Conservation (phyloP, 2,797 vertebrate genomes). For the Argentina silus region DNA sequence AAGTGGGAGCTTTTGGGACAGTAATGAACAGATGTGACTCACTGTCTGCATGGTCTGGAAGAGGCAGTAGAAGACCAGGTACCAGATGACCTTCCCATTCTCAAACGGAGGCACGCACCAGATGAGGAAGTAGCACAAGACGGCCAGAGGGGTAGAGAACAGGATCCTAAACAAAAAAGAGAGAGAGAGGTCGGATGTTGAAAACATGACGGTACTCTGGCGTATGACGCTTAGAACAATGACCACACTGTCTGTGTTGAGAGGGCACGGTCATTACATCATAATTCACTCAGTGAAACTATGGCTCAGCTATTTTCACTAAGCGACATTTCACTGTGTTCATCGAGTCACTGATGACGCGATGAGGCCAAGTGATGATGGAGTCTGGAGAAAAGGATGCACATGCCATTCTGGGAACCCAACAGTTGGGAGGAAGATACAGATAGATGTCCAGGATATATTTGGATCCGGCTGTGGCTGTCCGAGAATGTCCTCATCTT, state of each 20-base stretch:
- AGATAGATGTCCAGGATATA: too few relatives aligned
- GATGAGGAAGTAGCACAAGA: conserved; percentile 90
- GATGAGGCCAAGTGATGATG: neutral
- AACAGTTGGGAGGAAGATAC: too few relatives aligned
- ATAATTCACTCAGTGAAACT: too few relatives aligned
- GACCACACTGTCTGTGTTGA: neutral
- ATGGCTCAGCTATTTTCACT: neutral
- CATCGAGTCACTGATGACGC: neutral
- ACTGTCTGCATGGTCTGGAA: conserved; percentile 97
- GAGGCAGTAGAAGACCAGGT: conserved; percentile 94
- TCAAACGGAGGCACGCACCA: conserved; percentile 93
- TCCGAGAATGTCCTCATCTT: too few relatives aligned
- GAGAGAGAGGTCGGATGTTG: conserved; percentile 25
- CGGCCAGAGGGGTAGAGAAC: conserved; percentile 90
- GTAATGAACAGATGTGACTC: conserved; percentile 64
- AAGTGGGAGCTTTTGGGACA: too few relatives aligned
- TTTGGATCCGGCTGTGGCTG: too few relatives aligned
- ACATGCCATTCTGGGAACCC: too few relatives aligned
- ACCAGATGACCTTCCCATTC: conserved; percentile 87
- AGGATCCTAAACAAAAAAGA: conserved; percentile 83
- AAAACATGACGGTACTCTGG: conserved; percentile 37
- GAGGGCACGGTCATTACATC: neutral
- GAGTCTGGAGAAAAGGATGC: neutral
- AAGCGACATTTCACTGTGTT: neutral
- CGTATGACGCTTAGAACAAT: conserved; percentile 35